A percentile compares a stretch with the other conserved stretches of the same genome.
These are phyloP conservation scores for Galeruca laticollis DNA, from an alignment of 2,888 invertebrate species.

Conservation along the genomic window DNA sequence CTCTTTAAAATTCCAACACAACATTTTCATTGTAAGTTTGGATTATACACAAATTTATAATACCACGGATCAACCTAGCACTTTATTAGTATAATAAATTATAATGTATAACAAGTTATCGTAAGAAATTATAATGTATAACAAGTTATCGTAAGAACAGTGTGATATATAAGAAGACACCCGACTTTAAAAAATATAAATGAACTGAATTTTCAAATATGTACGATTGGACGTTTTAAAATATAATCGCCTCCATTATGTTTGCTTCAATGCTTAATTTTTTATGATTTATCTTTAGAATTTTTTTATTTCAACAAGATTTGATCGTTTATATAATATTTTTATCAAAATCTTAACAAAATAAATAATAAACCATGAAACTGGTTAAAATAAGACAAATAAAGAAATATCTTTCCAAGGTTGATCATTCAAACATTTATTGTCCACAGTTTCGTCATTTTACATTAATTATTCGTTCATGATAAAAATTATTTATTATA, in stretches of 20 bases:
- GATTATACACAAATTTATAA: too few species aligned
- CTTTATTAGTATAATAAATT: too few species aligned
- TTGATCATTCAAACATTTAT: background rate
- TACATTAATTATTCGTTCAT: background rate
- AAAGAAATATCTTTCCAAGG: background rate
- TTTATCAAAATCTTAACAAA: background rate
- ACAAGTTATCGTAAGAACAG: too few species aligned
- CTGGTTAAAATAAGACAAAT: background rate
- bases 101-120: too few species aligned
- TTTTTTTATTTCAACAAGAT: too few species aligned
- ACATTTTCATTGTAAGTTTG: too few species aligned
- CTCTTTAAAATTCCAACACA: too few species aligned
- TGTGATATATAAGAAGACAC: too few species aligned
- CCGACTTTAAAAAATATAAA: background rate
- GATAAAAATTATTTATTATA: slow-evolving; percentile 3
- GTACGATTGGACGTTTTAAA: slow-evolving; percentile 1
- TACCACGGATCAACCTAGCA: too few species aligned
- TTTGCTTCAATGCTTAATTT: slow-evolving; percentile 9
- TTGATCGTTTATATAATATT: background rate
- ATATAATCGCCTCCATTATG: background rate
- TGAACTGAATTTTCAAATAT: slow-evolving; percentile 11
- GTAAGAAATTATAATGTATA: too few species aligned
- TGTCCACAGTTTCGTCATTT: background rate
- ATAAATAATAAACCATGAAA: background rate
- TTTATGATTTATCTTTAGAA: background rate